Evolutionary conservation across 2,113 vertebrate genomes (phyloP).

Genomic region (Pyrgilauda ruficollis): DNA sequence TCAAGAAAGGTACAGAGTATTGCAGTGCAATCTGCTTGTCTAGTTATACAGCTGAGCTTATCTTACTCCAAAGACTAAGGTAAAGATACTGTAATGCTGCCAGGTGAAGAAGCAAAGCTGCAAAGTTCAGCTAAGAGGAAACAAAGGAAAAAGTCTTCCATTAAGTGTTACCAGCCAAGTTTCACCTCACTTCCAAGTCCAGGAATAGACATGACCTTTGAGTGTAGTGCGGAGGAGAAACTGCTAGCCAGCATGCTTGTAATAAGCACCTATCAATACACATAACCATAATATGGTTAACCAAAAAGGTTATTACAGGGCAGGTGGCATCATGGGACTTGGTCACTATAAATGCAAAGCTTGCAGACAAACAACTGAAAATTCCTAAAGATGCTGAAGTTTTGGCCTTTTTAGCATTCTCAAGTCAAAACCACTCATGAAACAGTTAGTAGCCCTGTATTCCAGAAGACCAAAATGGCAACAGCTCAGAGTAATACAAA

Average conservation of each 20-base stretch:
- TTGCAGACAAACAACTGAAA: background rate
- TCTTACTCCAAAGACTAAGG: background rate
- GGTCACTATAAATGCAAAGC: background rate
- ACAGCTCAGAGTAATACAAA: background rate
- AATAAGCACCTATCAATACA: background rate
- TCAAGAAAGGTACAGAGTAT: background rate
- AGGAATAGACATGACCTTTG: slow-evolving; percentile 54
- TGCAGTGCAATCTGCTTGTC: background rate
- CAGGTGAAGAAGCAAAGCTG: background rate
- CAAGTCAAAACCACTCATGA: background rate
- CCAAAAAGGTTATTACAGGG: slow-evolving; percentile 12
- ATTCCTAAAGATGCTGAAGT: background rate
- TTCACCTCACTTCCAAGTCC: slow-evolving; percentile 24
- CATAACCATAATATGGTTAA: background rate
- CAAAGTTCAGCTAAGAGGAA: background rate
- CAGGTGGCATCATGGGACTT: background rate
- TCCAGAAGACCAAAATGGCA: background rate
- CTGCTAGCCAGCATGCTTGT: background rate
- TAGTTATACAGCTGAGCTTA: background rate
- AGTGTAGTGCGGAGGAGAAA: background rate
- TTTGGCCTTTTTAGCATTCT: background rate
- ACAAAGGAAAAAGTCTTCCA: background rate
- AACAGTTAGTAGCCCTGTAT: background rate
- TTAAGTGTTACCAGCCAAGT: background rate
- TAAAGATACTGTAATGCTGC: background rate